Percentiles rank a stretch among this genome's conserved stretches.
These are phyloP conservation scores for Operophtera brumata DNA, from an alignment of 2,888 invertebrate species.

Conservation along the genomic window DNA sequence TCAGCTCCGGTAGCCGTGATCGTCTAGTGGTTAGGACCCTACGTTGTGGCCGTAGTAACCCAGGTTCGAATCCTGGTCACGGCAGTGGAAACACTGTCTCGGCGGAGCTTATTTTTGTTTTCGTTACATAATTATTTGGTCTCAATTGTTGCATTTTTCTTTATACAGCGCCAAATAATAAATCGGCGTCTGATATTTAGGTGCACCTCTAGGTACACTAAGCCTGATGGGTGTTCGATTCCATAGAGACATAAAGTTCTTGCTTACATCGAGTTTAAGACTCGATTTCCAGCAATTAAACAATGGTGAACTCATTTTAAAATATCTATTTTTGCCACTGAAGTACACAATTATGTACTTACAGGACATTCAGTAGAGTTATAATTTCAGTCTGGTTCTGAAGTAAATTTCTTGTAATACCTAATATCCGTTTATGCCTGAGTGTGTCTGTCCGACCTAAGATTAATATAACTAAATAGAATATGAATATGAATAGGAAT, in stretches of 20 bases:
- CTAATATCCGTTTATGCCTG: no score
- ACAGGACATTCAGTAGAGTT: no score
- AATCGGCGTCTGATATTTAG: neutral
- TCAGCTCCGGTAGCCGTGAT: slow-evolving; percentile 71
- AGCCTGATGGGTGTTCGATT: no score
- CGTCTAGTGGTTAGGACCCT: slow-evolving; percentile 87
- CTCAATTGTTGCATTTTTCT: neutral
- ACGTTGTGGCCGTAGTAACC: slow-evolving; percentile 89
- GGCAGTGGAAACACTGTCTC: slow-evolving; percentile 71
- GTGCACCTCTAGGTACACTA: neutral
- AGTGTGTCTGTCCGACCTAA: no score
- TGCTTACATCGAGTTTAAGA: neutral
- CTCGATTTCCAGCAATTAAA: neutral
- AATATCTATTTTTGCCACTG: no score
- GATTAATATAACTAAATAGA: no score
- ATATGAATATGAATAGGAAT: no score
- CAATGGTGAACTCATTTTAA: no score
- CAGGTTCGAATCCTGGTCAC: slow-evolving; percentile 88
- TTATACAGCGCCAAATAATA: neutral
- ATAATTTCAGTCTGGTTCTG: no score
- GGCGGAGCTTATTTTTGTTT: slow-evolving; percentile 38
- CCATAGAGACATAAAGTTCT: no score
- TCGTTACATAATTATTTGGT: neutral
- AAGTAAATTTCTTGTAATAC: no score
- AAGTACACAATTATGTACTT: no score